phyloP scores from a whole-genome alignment of 2,113 vertebrate species.

The Ictidomys tridecemlineatus region DNA sequence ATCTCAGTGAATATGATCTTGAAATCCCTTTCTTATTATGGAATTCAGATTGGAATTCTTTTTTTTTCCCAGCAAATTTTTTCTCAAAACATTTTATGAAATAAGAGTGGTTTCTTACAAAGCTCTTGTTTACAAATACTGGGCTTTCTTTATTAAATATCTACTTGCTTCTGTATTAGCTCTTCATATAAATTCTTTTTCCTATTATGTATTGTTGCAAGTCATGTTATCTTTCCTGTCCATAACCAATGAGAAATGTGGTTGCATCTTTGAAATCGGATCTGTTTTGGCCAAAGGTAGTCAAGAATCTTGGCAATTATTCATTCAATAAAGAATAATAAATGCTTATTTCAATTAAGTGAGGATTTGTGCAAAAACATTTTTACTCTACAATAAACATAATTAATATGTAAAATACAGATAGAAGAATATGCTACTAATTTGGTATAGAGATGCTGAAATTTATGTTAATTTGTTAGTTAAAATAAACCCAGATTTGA shows the following conservation, averaged over 20 bases:
- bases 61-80: neutral
- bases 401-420: neutral
- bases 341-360: neutral
- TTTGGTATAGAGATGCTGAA: neutral
- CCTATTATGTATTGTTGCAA: neutral
- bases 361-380: neutral
- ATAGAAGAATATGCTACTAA: neutral
- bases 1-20: neutral
- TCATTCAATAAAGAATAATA: neutral
- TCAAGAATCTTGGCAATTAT: neutral
- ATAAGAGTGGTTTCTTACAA: neutral
- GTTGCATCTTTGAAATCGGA: neutral
- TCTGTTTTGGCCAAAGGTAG: neutral
- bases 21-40: neutral
- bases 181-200: constrained; percentile 24
- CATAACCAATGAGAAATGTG: neutral
- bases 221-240: neutral
- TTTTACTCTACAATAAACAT: neutral
- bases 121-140: neutral
- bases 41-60: neutral
- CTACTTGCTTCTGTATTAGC: neutral
- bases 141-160: neutral
- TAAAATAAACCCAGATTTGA: constrained; percentile 3
- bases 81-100: neutral
- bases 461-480: neutral